phyloP scores from a whole-genome alignment of 2,888 invertebrate species.

The Hesperia comma region DNA sequence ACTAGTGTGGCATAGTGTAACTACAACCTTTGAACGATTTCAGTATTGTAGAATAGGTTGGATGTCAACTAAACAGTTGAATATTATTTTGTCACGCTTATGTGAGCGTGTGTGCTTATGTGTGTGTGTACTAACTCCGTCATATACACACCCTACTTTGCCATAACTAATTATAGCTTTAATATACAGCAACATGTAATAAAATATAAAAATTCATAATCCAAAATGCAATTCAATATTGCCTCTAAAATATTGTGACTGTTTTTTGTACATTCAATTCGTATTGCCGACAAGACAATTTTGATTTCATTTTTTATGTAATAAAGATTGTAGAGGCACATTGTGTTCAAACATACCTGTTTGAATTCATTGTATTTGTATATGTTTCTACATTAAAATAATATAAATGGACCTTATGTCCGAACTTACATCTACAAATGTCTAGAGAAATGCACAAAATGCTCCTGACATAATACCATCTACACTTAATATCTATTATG shows the following conservation, averaged over 20 bases:
- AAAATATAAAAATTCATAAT: conserved; percentile 5
- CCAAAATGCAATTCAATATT: conserved; percentile 1
- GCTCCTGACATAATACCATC: neutral
- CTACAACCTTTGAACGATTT: too few species aligned
- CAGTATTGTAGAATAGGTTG: too few species aligned
- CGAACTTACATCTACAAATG: conserved; percentile 8
- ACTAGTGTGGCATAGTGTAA: too few species aligned
- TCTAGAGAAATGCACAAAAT: conserved; percentile 10
- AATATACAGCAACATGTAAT: too few species aligned
- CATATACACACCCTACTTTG: too few species aligned
- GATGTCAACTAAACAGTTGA: too few species aligned
- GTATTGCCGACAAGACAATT: neutral
- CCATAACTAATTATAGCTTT: too few species aligned
- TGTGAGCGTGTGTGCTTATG: too few species aligned
- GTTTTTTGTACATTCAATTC: conserved; percentile 45
- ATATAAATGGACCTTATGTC: conserved; percentile 15
- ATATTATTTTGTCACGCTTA: too few species aligned
- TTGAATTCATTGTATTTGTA: conserved; percentile 43
- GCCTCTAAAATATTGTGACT: conserved; percentile 4
- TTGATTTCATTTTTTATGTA: conserved; percentile 40
- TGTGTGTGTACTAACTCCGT: too few species aligned
- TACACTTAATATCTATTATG: neutral
- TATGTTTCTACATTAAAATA: neutral
- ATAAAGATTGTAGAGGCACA: conserved; percentile 62
- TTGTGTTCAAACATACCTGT: conserved; percentile 63